Base-by-base conservation (phyloP, 2,113 vertebrate genomes). In the Chroicocephalus ridibundus region DNA sequence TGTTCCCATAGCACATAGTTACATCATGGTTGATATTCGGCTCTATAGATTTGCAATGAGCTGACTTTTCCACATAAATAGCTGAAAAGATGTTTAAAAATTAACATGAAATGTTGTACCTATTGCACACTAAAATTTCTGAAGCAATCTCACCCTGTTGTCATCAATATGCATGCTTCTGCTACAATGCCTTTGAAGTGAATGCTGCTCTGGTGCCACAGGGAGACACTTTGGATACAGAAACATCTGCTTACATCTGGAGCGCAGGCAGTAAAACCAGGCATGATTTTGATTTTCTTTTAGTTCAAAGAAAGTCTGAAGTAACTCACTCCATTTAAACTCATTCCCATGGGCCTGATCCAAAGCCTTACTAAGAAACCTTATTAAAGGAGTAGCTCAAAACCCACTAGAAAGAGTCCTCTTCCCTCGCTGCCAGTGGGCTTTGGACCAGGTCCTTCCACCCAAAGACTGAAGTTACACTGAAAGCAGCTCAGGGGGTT, bases 161-260 rank as follows among this genome's bases (percentile, higher is more conserved):
- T 49, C n/a, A 72, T 83, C 27, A 13, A 51, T 36, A 34, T 22
- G 13, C 27, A 34, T 10, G 20, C 46, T 42, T 57, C 75, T 92
- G 85, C 75, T 58, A 11, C 47, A 31, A 14, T 57, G 64, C 49
- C 52, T 96, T 46, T 92, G 90, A 91, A 94, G 74, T 60, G 69
- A 64, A 38, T 38, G 51, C 58, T 93, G 58, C 66, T 74, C 13
- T 42, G 75, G 71, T 93, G 66, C 68, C 69, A 74, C 52, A 76
- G 57, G 21, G 75, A 90, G 51, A 71, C 68, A 75, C 70, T 95
- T 34, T 24, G 78, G 71, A 86, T 49, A 68, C 21, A 64, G 69
- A 70, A 94, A 94, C 86, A 93, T 93, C 94, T 95, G 84, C 85
- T 64, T 38, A 61, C 93, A 96, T 97, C 93, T 91, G 82, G 79